Base-by-base conservation (phyloP, 2,797 vertebrate species). In the Gobionotothen gibberifrons region DNA sequence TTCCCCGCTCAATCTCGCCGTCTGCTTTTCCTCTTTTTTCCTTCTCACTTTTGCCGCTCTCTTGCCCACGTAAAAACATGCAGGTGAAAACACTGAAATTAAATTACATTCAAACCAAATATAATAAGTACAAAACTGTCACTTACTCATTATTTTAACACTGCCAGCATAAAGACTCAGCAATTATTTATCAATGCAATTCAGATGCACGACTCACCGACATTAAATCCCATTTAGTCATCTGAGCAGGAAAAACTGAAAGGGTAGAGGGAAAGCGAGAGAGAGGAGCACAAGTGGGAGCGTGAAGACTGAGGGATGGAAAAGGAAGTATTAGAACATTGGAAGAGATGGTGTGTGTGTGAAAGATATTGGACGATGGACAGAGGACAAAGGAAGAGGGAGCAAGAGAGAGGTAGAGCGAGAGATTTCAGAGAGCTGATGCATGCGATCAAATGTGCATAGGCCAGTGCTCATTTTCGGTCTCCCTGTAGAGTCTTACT, bases 401-500 rank as follows among this genome's bases (percentile, higher is more conserved):
- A 67, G 63, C 1, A 71, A 44, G 46, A 36, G 46, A 60, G 17
- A 62, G 40, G 46, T 10, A 47, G 52, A 55, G 61, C 0, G 0
- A 21, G 43, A 36, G 7, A 36, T 63, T 65, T 73, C 11, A 62
- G 49, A 74, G 52, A 74, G 72, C 69, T 51, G 26, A 73, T 53
- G 59, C 67, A 54, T 81, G 69, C 49, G 57, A 78, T 79, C 67
- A 79, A 81, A 86, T 72, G 81, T 80, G 83, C 71, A 84, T 84
- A 76, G 83, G 75, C 77, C 77, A 69, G 63, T 53, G 75, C 72
- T 87, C 63, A 82, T 83, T 85, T 74, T 64, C 65, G 72, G 72
- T 79, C 58, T 89, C 88, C 79, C 82, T 62, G 46, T 80, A 89
- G 85, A 87, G 77, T 77, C 82, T 87, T 85, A 81, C 82, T 92